A percentile compares a stretch with the other conserved stretches of the same genome.
These are phyloP conservation scores for Iselma pallidipennis DNA, from an alignment of 2,888 invertebrate species.

Conservation along the genomic window DNA sequence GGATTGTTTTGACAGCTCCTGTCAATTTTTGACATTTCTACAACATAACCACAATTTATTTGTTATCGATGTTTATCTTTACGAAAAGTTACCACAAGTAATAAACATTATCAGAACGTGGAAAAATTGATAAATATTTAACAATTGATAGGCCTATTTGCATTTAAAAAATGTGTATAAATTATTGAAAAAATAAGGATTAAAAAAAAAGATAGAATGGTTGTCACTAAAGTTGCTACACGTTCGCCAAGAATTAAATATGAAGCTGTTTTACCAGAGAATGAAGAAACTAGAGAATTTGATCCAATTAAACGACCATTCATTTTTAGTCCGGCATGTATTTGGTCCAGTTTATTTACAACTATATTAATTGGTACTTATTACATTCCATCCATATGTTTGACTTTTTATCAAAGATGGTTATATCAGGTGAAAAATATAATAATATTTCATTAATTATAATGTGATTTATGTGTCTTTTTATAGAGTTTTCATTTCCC, in stretches of 20 bases:
- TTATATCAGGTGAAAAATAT: constrained; percentile 68
- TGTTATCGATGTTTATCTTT: neutral
- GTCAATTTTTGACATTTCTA: neutral
- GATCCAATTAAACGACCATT: constrained; percentile 44
- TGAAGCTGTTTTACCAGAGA: constrained; percentile 39
- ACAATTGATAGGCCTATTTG: too few species aligned
- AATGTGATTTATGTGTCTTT: constrained; percentile 9
- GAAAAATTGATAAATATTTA: too few species aligned
- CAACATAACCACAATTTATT: neutral
- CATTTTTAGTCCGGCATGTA: constrained; percentile 46
- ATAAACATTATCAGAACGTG: too few species aligned
- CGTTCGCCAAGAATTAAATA: constrained; percentile 36
- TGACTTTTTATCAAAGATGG: constrained; percentile 97
- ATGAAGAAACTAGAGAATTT: constrained; percentile 45
- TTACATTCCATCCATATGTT: constrained; percentile 88
- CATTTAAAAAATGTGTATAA: too few species aligned
- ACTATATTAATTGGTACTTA: constrained; percentile 74
- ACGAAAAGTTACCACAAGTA: too few species aligned
- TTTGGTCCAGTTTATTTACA: constrained; percentile 52
- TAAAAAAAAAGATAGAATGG: too few species aligned
- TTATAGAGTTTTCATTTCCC: constrained; percentile 85
- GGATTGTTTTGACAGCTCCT: neutral
- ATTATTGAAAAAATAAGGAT: too few species aligned
- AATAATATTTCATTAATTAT: neutral
- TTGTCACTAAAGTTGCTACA: neutral